Evolutionary conservation across 2,888 invertebrate genomes (phyloP), one percentile per base, ranked within the genome.

Genomic region (Halictus ligatus): DNA sequence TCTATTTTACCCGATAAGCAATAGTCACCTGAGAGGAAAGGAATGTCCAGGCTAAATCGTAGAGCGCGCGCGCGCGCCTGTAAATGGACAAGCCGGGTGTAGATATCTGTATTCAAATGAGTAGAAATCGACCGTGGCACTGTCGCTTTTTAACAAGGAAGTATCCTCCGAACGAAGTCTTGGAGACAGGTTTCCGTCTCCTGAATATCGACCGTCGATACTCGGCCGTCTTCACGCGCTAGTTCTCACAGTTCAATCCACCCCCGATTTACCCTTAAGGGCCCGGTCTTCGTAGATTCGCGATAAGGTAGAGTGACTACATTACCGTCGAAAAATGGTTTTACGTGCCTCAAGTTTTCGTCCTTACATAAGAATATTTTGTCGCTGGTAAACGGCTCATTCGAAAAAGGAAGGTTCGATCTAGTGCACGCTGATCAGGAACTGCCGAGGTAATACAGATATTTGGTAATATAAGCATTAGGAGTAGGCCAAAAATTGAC

Each of bases 201-300:
- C 48, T 50, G 46, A 58, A 29, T 86, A 86, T 86, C 86, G 85
- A 78, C 85, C 1, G 85, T 67, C 75, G 85, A 86, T 86, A 86
- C 72, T 58, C 8, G n/a, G 35, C 25, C 58, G 64, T 46, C 8
- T 43, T 43, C 50, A 18, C 18, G 1, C 13, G 54, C 29, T 10
- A 13, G n/a, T 78, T 78, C 21, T n/a, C 46, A 18, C 35, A 18
- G 13, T 13, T 13, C 60, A 25, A 7, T 2, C n/a, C 60, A 35
- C 21, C 35, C 46, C 15, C 21, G 58, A 79, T 72, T 79, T 84
- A 60, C 46, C 60, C 15, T 21, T 13, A 35, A 35, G 35, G 1
- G 35, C 2, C 0, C 35, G 35, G 35, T 35, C 35, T 35, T 1
- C 35, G 35, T 35, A 35, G 35, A 35, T 35, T 1, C 35, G 35